phyloP scores from a whole-genome alignment of 1,140 invertebrate species.

The Nilaparvata lugens region DNA sequence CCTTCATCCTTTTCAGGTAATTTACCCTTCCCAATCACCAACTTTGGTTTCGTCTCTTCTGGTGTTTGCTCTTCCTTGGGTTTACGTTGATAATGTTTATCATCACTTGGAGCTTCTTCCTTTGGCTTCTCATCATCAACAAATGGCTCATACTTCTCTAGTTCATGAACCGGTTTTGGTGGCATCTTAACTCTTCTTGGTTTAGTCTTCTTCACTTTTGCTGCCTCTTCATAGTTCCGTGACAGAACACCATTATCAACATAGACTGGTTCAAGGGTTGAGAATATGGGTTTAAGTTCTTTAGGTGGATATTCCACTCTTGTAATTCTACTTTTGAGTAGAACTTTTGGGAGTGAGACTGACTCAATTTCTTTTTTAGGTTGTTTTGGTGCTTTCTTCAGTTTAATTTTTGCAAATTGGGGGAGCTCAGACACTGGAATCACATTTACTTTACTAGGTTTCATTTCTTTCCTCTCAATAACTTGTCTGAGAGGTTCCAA shows the following conservation, averaged over 20 bases:
- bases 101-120: constrained; percentile 24
- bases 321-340: constrained; percentile 52
- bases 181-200: constrained; percentile 37
- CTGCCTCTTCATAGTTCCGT: constrained; percentile 56
- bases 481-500: constrained; percentile 13
- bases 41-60: constrained; percentile 6
- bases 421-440: constrained; percentile 38
- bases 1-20: constrained; percentile 21
- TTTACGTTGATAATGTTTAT: no score
- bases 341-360: constrained; percentile 48
- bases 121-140: constrained; percentile 37
- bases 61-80: constrained; percentile 9
- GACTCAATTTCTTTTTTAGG: constrained; percentile 39
- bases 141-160: constrained; percentile 41
- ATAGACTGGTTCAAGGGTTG: constrained; percentile 26
- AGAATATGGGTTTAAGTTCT: constrained; percentile 29
- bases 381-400: constrained; percentile 46
- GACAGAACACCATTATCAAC: constrained; percentile 54
- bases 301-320: constrained; percentile 38
- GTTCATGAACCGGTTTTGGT: constrained; percentile 38
- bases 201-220: constrained; percentile 50
- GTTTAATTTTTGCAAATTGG: constrained; percentile 50
- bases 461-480: constrained; percentile 37
- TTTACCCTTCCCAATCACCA: constrained; percentile 29
- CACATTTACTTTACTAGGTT: constrained; percentile 38